Base-by-base conservation (phyloP, 2,113 vertebrate genomes). In the Cervus canadensis region DNA sequence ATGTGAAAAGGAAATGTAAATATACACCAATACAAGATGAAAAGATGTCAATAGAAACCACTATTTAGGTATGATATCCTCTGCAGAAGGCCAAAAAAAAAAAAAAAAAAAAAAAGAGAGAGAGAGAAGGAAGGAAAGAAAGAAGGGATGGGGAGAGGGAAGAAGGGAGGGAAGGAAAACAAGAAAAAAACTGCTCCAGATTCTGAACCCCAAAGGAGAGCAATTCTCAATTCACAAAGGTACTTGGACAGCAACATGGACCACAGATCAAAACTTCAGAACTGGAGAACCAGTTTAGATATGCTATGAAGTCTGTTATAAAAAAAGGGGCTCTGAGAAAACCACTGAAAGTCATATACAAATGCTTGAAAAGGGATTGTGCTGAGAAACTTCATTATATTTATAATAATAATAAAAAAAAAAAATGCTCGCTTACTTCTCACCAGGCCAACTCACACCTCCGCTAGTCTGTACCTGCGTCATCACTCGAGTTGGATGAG, bases 121-220 rank as follows among this genome's bases (percentile, higher is more conserved):
- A 48, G 15, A 45, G 4, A 16, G 52, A 15, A 79, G 15, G 64
- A 12, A 33, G 1, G 28, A 28, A 9, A 17, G 15, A n/a, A 21
- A n/a, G 1, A 52, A 30, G 7, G 25, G 17, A 33, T n/a, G 52
- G 52, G 30, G 3, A 48, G 28, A 78, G 11, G 2, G 26, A 82
- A 23, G 17, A 1, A 13, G 1, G 3, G 43, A 81, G 0, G 1
- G 3, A 82, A n/a, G 16, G 5, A 52, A 8, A 88, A 11, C 19
- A 48, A 54, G 13, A 30, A 81, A 26, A 56, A 9, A 36, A 0
- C 5, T 48, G 4, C 10, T 45, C n/a, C 9, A 43, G 43, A 11
- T 45, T 7, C 8, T 33, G 5, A 45, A 28, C 1, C 17, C 6
- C n/a, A 0, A 11, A 45, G 16, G 36, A 86, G 8, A 82, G 1